Conservation (phyloP, 1,140 invertebrate species). For the Drosophila insularis region DNA sequence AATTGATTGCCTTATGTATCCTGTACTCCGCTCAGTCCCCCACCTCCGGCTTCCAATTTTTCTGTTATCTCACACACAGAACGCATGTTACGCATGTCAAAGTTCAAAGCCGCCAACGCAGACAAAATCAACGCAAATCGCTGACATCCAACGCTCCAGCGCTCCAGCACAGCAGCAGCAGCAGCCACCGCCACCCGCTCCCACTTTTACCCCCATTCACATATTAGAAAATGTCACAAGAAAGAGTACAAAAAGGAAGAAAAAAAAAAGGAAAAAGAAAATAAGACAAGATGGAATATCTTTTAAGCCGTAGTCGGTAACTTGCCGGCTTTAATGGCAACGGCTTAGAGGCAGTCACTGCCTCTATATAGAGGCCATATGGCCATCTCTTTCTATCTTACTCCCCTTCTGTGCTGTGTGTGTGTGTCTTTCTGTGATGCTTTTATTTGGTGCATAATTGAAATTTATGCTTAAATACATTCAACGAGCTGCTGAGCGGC, state of each 20-base stretch:
- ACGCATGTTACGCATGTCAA: conserved; percentile 27
- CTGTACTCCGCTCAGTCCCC: neutral
- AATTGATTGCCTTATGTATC: conserved; percentile 39
- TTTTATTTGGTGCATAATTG: conserved; percentile 68
- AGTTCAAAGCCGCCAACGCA: conserved; percentile 17
- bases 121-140: conserved; percentile 45
- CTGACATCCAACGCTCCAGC: conserved; percentile 19
- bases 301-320: conserved; percentile 61
- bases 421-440: conserved; percentile 22
- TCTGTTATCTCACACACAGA: conserved; percentile 29
- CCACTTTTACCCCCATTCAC: neutral
- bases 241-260: neutral
- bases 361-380: neutral
- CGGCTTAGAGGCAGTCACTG: conserved; percentile 41
- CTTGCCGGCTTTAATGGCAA: conserved; percentile 66
- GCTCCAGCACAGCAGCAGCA: no score
- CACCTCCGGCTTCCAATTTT: conserved; percentile 17
- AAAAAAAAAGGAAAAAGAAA: conserved; percentile 4
- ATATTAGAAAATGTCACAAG: neutral
- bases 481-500: conserved; percentile 68
- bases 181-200: no score
- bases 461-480: conserved; percentile 73
- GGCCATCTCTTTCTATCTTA: no score
- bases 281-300: conserved; percentile 59
- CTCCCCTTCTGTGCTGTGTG: conserved; percentile 1